Conservation (phyloP, 2,888 invertebrate genomes). For the Stenchaetothrips biformis region DNA sequence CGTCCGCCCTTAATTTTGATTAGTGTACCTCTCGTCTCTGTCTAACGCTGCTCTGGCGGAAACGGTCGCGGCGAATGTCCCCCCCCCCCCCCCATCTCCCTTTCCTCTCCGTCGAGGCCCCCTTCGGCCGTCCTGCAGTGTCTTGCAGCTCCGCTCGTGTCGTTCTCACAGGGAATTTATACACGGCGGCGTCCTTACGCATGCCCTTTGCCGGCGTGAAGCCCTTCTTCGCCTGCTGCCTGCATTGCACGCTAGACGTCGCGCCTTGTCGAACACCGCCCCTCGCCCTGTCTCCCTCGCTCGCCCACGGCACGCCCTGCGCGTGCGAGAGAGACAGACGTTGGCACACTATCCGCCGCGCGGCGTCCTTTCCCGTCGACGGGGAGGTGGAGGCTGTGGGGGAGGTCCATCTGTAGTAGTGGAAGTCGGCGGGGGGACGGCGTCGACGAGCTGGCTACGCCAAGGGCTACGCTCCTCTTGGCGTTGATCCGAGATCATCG, state of each 20-base stretch:
- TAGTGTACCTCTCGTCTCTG: neutral
- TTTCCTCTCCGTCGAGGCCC: neutral
- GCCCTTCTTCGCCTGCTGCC: neutral
- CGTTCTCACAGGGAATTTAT: neutral
- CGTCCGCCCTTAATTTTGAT: slow-evolving; percentile 12
- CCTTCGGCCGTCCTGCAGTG: neutral
- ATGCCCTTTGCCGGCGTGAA: neutral
- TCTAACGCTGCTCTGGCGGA: no score
- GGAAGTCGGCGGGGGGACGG: no score
- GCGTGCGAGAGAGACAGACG: neutral
- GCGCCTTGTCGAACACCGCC: neutral
- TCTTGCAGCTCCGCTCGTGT: neutral
- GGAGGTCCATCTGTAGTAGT: neutral
- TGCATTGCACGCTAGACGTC: neutral
- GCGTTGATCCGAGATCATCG: neutral
- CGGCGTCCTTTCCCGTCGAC: neutral
- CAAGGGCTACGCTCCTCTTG: no score
- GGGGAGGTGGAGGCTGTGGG: neutral
- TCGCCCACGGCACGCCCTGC: neutral
- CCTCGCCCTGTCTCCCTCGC: neutral
- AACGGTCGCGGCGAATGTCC: neutral
- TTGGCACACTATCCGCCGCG: neutral
- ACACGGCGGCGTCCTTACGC: neutral
- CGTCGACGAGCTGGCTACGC: no score
- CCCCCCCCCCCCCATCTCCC: neutral